phyloP scores from a whole-genome alignment of 2,797 vertebrate genomes.

The Lepilemur septentrionalis region DNA sequence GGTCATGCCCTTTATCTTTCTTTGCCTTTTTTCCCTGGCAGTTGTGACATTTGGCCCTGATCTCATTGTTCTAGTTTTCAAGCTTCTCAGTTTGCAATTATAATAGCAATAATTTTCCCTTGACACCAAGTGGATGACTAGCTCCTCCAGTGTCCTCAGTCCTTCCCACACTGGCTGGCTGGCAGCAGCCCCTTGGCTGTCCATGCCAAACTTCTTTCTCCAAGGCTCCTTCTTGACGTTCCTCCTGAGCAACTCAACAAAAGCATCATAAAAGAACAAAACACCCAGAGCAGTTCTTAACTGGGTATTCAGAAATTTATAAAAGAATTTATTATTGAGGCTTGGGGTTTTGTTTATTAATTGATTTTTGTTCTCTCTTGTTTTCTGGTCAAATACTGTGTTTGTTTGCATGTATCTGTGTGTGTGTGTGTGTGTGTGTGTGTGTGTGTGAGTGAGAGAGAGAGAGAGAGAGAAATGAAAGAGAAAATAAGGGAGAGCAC shows the following conservation, averaged over 20 bases:
- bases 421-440: not conserved
- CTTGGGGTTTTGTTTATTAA: constrained; percentile 57
- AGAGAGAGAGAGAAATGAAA: too few relatives aligned
- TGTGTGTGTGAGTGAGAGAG: too few relatives aligned
- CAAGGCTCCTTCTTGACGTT: constrained; percentile 51
- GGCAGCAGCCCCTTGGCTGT: not conserved
- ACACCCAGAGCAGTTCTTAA: constrained; percentile 17
- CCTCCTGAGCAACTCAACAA: constrained; percentile 54
- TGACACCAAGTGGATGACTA: constrained; percentile 47
- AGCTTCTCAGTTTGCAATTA: constrained; percentile 54
- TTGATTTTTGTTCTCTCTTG: constrained; percentile 51
- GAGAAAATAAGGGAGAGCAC: not conserved
- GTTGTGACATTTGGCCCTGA: constrained; percentile 36
- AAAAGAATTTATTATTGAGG: constrained; percentile 44
- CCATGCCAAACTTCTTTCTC: constrained; percentile 51
- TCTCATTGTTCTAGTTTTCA: constrained; percentile 59
- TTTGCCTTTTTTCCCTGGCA: constrained; percentile 34
- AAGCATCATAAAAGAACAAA: constrained; percentile 58
- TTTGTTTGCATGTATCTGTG: too few relatives aligned
- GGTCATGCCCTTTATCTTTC: constrained; percentile 59
- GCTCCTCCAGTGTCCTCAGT: constrained; percentile 23
- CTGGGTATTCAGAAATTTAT: constrained; percentile 53
- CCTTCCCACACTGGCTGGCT: not conserved
- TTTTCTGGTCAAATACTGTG: constrained; percentile 22
- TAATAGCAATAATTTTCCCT: constrained; percentile 68